phyloP scores from a whole-genome alignment of 2,888 invertebrate genomes.

The Bruchidius siliquastri region DNA sequence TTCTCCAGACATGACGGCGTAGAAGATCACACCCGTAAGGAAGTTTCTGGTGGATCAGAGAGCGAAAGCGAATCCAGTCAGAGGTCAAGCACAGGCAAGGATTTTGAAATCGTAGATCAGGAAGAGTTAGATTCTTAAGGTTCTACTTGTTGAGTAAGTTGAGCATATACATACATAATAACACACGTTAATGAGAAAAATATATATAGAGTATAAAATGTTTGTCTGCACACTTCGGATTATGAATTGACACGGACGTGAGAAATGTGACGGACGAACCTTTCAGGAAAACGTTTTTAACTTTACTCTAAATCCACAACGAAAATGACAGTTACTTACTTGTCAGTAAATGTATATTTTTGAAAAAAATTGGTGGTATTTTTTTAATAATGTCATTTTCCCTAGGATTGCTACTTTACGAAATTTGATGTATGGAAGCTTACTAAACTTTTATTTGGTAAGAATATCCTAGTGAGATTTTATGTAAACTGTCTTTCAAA shows the following conservation, averaged over 20 bases:
- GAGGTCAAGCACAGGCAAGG: conserved; percentile 76
- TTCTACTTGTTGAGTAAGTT: background rate
- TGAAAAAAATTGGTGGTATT: too few relatives aligned
- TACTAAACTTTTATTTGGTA: too few relatives aligned
- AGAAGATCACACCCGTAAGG: background rate
- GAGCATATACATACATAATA: conserved; percentile 4
- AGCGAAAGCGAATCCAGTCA: conserved; percentile 79
- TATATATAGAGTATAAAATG: background rate
- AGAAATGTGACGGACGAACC: background rate
- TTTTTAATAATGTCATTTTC: too few relatives aligned
- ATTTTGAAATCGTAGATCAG: conserved; percentile 82
- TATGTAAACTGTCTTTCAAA: background rate
- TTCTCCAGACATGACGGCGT: background rate
- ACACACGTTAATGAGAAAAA: conserved; percentile 3
- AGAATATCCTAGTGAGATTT: too few relatives aligned
- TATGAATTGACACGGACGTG: background rate
- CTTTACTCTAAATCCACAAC: too few relatives aligned
- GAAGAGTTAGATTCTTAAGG: conserved; percentile 47
- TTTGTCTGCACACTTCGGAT: background rate
- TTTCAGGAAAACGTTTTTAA: background rate
- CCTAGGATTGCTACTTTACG: too few relatives aligned
- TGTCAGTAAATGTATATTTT: too few relatives aligned
- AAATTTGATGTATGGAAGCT: too few relatives aligned
- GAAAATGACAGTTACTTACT: too few relatives aligned
- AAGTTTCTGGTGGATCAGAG: conserved; percentile 54